Percentiles rank a stretch among this genome's conserved stretches.
Evolutionary conservation across 2,888 invertebrate genomes (phyloP).

Genomic region (Aspidiotus rigidus): DNA sequence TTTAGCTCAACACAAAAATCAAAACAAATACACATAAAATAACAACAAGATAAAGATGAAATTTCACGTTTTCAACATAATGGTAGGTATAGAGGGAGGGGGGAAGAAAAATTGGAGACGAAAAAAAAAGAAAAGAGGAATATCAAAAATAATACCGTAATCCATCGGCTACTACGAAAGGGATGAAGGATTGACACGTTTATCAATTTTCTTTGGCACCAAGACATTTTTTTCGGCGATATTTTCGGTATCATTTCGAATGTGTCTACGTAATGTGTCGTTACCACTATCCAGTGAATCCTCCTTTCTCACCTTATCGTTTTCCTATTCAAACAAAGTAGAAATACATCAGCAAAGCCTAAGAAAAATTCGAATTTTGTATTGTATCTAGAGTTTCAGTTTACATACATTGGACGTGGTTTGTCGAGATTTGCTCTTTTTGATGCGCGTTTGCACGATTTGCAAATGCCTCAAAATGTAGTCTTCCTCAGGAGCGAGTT

Average conservation of each 20-base stretch:
- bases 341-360: background rate
- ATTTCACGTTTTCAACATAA: background rate
- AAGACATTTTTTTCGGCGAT: slow-evolving; percentile 27
- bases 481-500: slow-evolving; percentile 77
- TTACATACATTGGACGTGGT: slow-evolving; percentile 18
- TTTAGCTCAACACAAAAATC: too few relatives aligned
- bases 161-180: slow-evolving; percentile 18
- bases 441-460: slow-evolving; percentile 57
- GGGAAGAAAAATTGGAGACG: background rate
- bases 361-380: background rate
- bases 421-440: slow-evolving; percentile 33
- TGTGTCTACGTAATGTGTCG: slow-evolving; percentile 19
- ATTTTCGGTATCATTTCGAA: slow-evolving; percentile 26
- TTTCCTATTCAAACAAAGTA: background rate
- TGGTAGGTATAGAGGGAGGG: background rate
- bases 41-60: background rate
- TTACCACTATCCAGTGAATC: slow-evolving; percentile 11
- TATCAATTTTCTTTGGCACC: slow-evolving; percentile 28
- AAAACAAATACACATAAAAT: too few relatives aligned
- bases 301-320: background rate
- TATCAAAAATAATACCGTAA: background rate
- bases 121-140: background rate
- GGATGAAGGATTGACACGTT: slow-evolving; percentile 28
- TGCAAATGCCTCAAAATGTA: slow-evolving; percentile 83
- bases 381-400: background rate